Percentiles rank a stretch among this genome's conserved stretches.
phyloP scores from a whole-genome alignment of 2,113 vertebrate species.

The Paradoxurus hermaphroditus region DNA sequence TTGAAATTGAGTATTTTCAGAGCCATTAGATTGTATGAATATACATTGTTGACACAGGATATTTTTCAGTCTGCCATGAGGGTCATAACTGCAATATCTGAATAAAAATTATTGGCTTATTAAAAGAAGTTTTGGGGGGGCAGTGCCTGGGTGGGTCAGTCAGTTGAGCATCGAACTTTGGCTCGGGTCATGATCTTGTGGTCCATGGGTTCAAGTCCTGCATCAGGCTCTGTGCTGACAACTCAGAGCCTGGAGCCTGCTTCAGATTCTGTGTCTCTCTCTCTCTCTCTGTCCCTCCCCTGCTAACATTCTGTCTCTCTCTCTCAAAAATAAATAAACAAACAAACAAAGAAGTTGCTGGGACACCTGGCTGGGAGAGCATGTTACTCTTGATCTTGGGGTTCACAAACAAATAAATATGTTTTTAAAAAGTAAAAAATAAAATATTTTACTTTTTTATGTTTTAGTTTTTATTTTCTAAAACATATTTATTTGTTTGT shows the following conservation, averaged over 20 bases:
- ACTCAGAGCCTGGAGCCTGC: no score
- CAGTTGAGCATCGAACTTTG: rapidly evolving
- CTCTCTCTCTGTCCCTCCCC: no score
- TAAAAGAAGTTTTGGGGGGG: background rate
- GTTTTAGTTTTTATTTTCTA: no score
- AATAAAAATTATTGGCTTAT: slow-evolving; percentile 22
- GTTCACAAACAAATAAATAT: background rate
- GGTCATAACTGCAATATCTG: background rate
- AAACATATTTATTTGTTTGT: no score
- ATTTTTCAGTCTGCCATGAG: background rate
- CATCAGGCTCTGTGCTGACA: no score
- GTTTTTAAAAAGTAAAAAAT: no score
- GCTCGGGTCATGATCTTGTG: no score
- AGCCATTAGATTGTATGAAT: background rate
- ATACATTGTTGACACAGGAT: background rate
- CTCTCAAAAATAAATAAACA: no score
- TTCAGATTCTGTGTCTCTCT: no score
- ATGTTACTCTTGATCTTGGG: background rate
- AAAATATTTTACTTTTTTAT: no score
- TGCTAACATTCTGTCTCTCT: no score
- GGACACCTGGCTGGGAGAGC: background rate
- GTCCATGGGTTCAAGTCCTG: no score
- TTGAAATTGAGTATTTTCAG: slow-evolving; percentile 19
- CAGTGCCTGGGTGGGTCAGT: background rate
- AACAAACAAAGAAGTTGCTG: background rate